phyloP scores from a whole-genome alignment of 1,140 invertebrate genomes.

The Lysiphlebus fabarum region DNA sequence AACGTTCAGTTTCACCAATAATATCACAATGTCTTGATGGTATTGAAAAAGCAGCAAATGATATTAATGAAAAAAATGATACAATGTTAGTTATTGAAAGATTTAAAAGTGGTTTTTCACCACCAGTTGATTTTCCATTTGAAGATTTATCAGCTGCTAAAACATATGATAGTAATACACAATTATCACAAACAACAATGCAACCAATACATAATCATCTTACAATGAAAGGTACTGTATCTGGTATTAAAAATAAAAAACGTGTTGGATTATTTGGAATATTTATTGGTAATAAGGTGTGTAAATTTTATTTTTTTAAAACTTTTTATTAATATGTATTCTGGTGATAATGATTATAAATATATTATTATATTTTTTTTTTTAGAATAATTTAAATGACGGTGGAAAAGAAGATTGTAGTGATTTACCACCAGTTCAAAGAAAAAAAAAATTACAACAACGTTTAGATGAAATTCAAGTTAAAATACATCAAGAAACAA shows the following conservation, averaged over 20 bases:
- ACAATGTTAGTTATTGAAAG: constrained; percentile 84
- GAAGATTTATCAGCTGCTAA: constrained; percentile 75
- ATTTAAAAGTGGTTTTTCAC: constrained; percentile 92
- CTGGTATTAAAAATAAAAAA: constrained; percentile 82
- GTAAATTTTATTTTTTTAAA: constrained; percentile 57
- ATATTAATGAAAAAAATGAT: constrained; percentile 89
- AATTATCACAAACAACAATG: constrained; percentile 47
- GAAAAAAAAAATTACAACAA: constrained; percentile 87
- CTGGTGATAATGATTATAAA: too few species aligned
- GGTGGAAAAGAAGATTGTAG: constrained; percentile 88
- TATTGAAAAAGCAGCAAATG: constrained; percentile 84
- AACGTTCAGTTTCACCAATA: constrained; percentile 91
- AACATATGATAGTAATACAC: constrained; percentile 56
- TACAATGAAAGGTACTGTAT: constrained; percentile 84
- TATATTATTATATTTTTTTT: too few species aligned
- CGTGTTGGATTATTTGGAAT: constrained; percentile 82
- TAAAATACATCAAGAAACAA: constrained; percentile 89
- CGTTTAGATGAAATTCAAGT: constrained; percentile 85
- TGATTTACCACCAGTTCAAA: constrained; percentile 94
- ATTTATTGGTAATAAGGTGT: constrained; percentile 88
- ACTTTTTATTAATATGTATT: constrained; percentile 22
- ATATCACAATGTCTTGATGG: constrained; percentile 94
- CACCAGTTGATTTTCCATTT: constrained; percentile 93
- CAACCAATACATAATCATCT: constrained; percentile 60
- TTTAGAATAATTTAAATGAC: constrained; percentile 46